A percentile compares a stretch with the other conserved stretches of the same genome.
Conservation (phyloP, 2,797 vertebrate genomes). For the Garrulus glandarius region DNA sequence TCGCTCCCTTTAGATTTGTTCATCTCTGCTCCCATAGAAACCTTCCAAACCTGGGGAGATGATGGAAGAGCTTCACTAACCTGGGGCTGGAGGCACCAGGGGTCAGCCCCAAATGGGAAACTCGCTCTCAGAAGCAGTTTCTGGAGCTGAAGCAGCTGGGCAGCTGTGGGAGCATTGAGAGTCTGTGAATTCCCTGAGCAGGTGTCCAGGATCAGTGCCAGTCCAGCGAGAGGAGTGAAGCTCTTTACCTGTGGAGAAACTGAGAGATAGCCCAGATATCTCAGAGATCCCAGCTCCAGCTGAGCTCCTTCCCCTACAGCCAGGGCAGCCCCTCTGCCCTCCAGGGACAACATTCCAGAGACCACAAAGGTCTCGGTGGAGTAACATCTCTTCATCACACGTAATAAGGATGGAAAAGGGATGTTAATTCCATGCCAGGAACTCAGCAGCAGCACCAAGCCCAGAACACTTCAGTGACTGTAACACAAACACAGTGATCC, state of each 20-base stretch:
- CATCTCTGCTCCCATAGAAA: not conserved
- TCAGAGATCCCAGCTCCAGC: not conserved
- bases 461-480: not conserved
- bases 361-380: accelerated
- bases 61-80: not conserved
- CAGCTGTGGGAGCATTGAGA: not conserved
- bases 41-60: not conserved
- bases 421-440: not conserved
- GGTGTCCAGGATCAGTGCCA: not conserved
- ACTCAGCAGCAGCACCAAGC: not conserved
- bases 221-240: not conserved
- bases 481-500: not conserved
- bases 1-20: not conserved
- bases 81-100: not conserved
- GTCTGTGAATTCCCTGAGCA: not conserved
- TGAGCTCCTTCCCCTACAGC: not conserved
- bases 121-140: not conserved
- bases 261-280: not conserved
- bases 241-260: not conserved
- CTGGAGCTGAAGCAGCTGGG: not conserved
- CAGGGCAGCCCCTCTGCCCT: not conserved
- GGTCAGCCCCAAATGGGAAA: not conserved
- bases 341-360: not conserved
- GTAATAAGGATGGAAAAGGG: not conserved
- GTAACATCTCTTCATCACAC: too few species aligned